These are phyloP conservation scores for Aspidiotus destructor DNA, from an alignment of 2,888 invertebrate species.

Conservation along the genomic window DNA sequence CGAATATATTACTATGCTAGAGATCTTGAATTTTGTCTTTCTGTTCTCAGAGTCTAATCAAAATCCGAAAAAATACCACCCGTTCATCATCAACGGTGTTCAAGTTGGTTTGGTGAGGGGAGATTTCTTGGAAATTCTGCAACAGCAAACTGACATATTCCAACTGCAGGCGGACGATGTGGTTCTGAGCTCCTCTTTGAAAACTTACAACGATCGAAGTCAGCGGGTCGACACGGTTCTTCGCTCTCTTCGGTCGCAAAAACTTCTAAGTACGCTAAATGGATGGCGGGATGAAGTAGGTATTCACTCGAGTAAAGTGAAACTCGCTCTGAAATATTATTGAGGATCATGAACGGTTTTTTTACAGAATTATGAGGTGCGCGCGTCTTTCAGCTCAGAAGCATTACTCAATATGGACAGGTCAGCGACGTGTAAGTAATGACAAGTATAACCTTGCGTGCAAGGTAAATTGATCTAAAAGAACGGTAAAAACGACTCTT, in stretches of 20 bases:
- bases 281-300: slow-evolving; percentile 88
- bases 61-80: slow-evolving; percentile 58
- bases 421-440: slow-evolving; percentile 67
- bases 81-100: slow-evolving; percentile 77
- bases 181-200: slow-evolving; percentile 75
- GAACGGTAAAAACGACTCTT: no score
- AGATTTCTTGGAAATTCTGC: slow-evolving; percentile 70
- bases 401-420: slow-evolving; percentile 73
- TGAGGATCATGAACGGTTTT: slow-evolving; percentile 6
- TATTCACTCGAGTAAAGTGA: not conserved
- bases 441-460: no score
- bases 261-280: slow-evolving; percentile 67
- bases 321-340: not conserved
- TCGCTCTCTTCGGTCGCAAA: slow-evolving; percentile 61
- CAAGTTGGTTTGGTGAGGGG: slow-evolving; percentile 81
- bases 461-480: no score
- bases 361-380: slow-evolving; percentile 77
- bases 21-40: not conserved
- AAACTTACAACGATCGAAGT: slow-evolving; percentile 74
- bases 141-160: slow-evolving; percentile 72
- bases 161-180: slow-evolving; percentile 62
- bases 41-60: no score
- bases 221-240: slow-evolving; percentile 68
- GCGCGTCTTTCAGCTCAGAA: slow-evolving; percentile 56
- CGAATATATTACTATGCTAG: slow-evolving; percentile 24